Conservation (phyloP, 37 sponge, comb jelly and placozoan species). For the Amphimedon queenslandica region DNA sequence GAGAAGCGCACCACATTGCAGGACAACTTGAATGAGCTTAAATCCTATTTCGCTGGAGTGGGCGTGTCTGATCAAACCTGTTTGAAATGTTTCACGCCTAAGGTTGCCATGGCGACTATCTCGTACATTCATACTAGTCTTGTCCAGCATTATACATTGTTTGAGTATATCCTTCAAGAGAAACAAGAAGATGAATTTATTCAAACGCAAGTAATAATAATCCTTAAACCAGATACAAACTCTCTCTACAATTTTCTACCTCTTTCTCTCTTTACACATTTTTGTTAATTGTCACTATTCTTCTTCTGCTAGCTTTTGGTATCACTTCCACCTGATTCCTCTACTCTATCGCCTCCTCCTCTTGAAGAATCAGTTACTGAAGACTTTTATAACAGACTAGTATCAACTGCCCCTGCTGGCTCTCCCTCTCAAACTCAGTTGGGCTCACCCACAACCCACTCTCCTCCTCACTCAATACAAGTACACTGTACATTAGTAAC, state of each 20-base stretch:
- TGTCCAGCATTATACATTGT: conserved; percentile 66
- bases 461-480: too few species aligned
- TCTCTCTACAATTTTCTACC: neutral
- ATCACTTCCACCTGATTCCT: conserved; percentile 12
- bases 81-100: conserved; percentile 27
- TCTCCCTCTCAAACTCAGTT: neutral
- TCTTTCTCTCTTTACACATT: neutral
- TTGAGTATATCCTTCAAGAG: conserved; percentile 40
- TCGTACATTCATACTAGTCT: conserved; percentile 26
- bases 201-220: neutral
- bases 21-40: conserved; percentile 39
- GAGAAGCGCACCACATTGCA: conserved; percentile 17
- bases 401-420: conserved; percentile 8
- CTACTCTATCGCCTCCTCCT: conserved; percentile 23
- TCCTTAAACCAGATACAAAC: neutral
- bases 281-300: neutral
- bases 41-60: conserved; percentile 5
- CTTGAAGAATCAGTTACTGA: conserved; percentile 48
- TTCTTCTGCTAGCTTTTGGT: neutral
- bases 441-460: too few species aligned
- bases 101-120: conserved; percentile 10
- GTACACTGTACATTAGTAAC: too few species aligned
- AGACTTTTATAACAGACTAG: conserved; percentile 29
- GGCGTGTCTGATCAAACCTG: conserved; percentile 3
- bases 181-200: conserved; percentile 33